Evolutionary conservation across 2,113 vertebrate genomes (phyloP), one percentile per base, ranked within the genome.

Genomic region (Leptosomus discolor): DNA sequence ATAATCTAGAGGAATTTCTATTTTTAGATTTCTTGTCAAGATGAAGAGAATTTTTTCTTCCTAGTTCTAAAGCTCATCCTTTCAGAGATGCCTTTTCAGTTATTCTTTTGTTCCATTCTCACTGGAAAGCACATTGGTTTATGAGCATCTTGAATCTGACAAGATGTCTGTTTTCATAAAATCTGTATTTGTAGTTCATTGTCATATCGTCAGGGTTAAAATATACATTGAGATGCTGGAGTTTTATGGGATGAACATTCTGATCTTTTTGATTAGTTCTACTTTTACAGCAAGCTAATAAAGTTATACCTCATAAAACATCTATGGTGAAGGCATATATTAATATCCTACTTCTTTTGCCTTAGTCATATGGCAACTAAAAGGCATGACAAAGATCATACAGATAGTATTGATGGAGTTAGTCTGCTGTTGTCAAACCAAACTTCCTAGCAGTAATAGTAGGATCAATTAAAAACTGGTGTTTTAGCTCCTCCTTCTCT

Each of bases 1-100:
- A 88, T 88, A 92, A 81, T 85, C 51, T 77, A 51, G 37, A 75
- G 30, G 27, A 68, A 68, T 92, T 87, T 68, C 19, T 94, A n/a
- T 46, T 90, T 92, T 96, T 77, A 93, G 54, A 34, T 80, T 88
- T 95, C 65, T 75, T 87, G 53, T 77, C 54, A 91, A 68, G 45
- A 71, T 30, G 53, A 92, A 73, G 46, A 50, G 8, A 87, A 64
- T 13, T 53, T 73, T 90, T 85, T 91, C 30, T 95, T 16, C 34
- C 16, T 90, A 82, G 14, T 73, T 91, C 37, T 88, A 80, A 94
- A 90, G 39, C 21, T 81, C 20, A 80, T 50, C 30, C 6, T 3
- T 89, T 70, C 50, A 85, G 85, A 71, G 61, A 61, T 50, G 37
- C 34, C 19, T 65, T 90, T 90, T 90, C 73, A 56, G 32, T 0